These are phyloP conservation scores for Sminthurides aquaticus DNA, from an alignment of 2,888 invertebrate genomes.

Conservation along the genomic window DNA sequence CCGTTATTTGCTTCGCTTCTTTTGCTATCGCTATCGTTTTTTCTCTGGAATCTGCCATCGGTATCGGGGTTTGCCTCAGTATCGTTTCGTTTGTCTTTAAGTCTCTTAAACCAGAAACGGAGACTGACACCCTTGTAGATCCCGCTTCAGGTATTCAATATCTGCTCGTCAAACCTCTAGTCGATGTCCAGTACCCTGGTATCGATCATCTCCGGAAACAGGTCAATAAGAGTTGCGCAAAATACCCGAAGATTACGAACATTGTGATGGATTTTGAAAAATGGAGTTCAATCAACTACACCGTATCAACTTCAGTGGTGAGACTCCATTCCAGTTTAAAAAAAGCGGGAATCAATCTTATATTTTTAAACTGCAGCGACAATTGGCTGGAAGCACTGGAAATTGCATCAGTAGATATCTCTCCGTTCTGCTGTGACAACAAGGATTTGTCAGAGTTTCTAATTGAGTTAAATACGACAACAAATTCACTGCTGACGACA, in stretches of 20 bases:
- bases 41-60: constrained; percentile 62
- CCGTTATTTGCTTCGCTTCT: constrained; percentile 60
- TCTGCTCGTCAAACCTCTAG: constrained; percentile 21
- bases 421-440: not conserved
- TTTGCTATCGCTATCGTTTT: constrained; percentile 60
- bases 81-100: constrained; percentile 57
- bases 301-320: constrained; percentile 20
- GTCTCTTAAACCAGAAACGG: constrained; percentile 58
- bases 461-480: not conserved
- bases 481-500: too few species aligned
- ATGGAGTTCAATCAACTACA: constrained; percentile 24
- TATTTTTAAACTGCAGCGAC: not conserved
- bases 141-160: constrained; percentile 18
- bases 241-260: constrained; percentile 18
- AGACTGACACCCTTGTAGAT: constrained; percentile 47
- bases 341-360: not conserved
- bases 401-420: not conserved
- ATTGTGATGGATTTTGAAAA: constrained; percentile 26
- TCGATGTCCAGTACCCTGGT: constrained; percentile 27
- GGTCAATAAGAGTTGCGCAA: constrained; percentile 27
- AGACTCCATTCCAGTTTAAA: not conserved
- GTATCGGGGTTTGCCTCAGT: constrained; percentile 59
- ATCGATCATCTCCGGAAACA: constrained; percentile 27
- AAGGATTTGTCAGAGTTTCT: not conserved
- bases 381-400: not conserved